Percentiles rank a stretch among this genome's conserved stretches.
Evolutionary conservation across 1,140 invertebrate species (phyloP).

Genomic region (Heliconius eleuchia): DNA sequence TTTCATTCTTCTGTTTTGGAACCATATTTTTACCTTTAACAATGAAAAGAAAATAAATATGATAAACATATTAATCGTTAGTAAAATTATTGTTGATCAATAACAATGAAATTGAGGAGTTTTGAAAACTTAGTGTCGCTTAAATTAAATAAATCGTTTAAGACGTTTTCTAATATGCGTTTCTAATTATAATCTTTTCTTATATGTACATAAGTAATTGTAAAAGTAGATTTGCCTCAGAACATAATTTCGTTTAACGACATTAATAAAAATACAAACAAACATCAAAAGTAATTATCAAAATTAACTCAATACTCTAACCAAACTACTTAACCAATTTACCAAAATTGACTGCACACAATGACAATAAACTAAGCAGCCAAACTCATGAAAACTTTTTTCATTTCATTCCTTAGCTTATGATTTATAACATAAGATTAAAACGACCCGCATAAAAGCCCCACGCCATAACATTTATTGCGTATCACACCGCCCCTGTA

Average conservation of each 20-base stretch:
- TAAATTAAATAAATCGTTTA: no score
- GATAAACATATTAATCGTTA: background rate
- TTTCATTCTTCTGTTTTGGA: constrained; percentile 97
- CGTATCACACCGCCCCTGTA: constrained; percentile 54
- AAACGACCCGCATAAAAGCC: constrained; percentile 48
- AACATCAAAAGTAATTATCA: background rate
- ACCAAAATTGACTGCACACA: constrained; percentile 11
- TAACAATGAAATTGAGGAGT: no score
- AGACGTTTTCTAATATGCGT: no score
- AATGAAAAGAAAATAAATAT: constrained; percentile 38
- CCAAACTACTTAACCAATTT: background rate
- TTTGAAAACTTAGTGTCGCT: no score
- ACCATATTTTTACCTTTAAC: constrained; percentile 96
- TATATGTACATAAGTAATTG: no score
- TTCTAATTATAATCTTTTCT: no score
- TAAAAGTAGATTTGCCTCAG: no score
- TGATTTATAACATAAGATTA: constrained; percentile 14
- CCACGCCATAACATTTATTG: constrained; percentile 61
- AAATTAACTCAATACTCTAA: background rate
- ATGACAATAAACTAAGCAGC: constrained; percentile 1
- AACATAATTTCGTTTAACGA: no score
- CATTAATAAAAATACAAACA: background rate
- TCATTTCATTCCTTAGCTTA: constrained; percentile 7
- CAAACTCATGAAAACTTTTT: constrained; percentile 9
- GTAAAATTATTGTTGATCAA: background rate